These are phyloP conservation scores for Callopanchax toddi DNA, from an alignment of 2,113 vertebrate species.

Conservation along the genomic window DNA sequence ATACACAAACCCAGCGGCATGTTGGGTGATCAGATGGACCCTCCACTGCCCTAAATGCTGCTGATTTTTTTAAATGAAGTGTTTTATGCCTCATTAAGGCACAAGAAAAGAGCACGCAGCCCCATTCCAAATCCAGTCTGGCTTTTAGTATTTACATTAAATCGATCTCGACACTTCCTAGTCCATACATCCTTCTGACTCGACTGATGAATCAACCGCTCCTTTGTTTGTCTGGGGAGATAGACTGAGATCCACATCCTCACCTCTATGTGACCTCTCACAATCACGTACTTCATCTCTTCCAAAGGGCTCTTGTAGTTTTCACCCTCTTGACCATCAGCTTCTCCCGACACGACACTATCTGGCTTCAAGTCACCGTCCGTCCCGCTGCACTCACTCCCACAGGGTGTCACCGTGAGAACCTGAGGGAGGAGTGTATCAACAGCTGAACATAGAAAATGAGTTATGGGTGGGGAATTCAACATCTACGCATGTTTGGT, in stretches of 20 bases:
- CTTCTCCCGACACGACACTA: slow-evolving; percentile 41
- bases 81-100: too few species aligned
- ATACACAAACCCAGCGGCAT: too few species aligned
- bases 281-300: slow-evolving; percentile 28
- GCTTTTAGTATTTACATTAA: neutral
- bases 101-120: neutral
- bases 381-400: slow-evolving; percentile 56
- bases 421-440: neutral
- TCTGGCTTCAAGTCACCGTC: slow-evolving; percentile 66
- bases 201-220: neutral
- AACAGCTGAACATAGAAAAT: too few species aligned
- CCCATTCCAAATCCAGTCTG: neutral
- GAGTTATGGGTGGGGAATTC: too few species aligned
- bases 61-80: too few species aligned
- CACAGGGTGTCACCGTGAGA: slow-evolving; percentile 37
- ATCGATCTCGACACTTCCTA: neutral
- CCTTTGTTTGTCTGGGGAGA: slow-evolving; percentile 26
- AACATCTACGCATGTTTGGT: too few species aligned
- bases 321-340: slow-evolving; percentile 43
- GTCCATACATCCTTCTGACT: slow-evolving; percentile 1
- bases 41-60: too few species aligned
- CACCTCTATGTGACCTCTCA: slow-evolving; percentile 8
- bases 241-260: slow-evolving; percentile 1
- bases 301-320: slow-evolving; percentile 29
- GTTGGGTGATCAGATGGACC: too few species aligned